These are phyloP conservation scores for Pipistrellus kuhlii DNA, from an alignment of 2,797 vertebrate species.

Conservation along the genomic window DNA sequence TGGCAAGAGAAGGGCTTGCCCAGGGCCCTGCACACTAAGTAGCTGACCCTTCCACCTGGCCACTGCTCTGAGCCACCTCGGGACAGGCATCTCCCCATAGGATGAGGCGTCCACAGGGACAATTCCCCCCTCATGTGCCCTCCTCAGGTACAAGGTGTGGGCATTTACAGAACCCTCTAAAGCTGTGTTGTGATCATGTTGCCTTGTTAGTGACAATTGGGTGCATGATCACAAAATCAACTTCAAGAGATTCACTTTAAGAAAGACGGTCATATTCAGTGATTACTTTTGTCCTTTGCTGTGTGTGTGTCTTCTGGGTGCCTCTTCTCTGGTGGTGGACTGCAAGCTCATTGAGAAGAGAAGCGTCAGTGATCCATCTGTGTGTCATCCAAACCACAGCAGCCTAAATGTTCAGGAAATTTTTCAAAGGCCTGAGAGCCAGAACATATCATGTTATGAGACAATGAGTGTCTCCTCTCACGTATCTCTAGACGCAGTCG, in stretches of 20 bases:
- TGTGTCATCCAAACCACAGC: not conserved
- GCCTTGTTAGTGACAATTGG: not conserved
- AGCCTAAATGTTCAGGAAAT: not conserved
- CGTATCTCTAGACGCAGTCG: not conserved
- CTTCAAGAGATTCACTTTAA: not conserved
- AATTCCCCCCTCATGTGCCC: not conserved
- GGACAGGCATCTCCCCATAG: accelerated
- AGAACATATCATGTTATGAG: not conserved
- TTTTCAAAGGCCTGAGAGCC: not conserved
- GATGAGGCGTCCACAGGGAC: accelerated
- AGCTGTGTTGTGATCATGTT: not conserved
- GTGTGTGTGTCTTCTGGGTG: not conserved
- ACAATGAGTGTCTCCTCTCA: not conserved
- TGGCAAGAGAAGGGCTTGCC: not conserved
- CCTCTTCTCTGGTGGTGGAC: not conserved
- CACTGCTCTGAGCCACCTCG: not conserved
- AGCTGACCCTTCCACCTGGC: no score
- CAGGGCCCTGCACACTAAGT: not conserved
- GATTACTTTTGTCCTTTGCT: not conserved
- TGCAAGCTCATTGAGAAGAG: not conserved
- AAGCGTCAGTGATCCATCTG: accelerated
- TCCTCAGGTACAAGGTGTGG: not conserved
- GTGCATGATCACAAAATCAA: not conserved
- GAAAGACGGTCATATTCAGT: not conserved
- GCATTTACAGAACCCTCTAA: not conserved